Conservation (phyloP, 2,888 invertebrate genomes). For the Gymnosoma rotundatum region DNA sequence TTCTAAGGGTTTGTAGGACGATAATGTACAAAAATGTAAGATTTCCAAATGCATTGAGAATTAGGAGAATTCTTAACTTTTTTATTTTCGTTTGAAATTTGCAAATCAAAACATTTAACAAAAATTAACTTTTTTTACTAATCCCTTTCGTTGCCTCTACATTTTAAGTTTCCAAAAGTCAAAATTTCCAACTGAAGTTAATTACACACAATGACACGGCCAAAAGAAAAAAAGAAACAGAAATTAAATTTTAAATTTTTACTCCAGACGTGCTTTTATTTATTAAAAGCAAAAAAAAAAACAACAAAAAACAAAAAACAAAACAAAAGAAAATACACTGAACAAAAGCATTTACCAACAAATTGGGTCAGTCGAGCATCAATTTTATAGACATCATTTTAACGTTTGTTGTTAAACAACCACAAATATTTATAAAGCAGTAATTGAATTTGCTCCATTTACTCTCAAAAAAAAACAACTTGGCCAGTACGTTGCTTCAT, state of each 20-base stretch:
- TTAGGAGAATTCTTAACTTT: too few relatives aligned
- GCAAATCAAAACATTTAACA: too few relatives aligned
- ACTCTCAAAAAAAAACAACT: slow-evolving; percentile 14
- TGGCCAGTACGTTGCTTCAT: too few relatives aligned
- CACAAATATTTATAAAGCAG: not conserved
- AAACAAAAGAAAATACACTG: slow-evolving; percentile 11
- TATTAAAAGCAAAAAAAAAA: too few relatives aligned
- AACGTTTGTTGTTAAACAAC: slow-evolving; percentile 9
- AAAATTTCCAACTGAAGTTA: slow-evolving; percentile 16
- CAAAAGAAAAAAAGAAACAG: slow-evolving; percentile 8
- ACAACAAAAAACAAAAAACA: too few relatives aligned
- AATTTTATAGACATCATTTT: slow-evolving; percentile 35
- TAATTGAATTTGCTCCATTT: slow-evolving; percentile 56
- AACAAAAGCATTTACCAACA: slow-evolving; percentile 26
- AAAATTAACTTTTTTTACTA: too few relatives aligned
- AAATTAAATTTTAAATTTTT: slow-evolving; percentile 11
- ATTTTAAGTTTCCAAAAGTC: not conserved
- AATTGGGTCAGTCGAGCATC: slow-evolving; percentile 69
- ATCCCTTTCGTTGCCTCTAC: too few relatives aligned
- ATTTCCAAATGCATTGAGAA: too few relatives aligned
- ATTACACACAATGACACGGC: slow-evolving; percentile 46
- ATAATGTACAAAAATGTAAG: too few relatives aligned
- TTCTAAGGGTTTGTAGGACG: too few relatives aligned
- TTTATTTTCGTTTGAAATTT: too few relatives aligned
- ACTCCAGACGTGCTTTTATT: not conserved